Evolutionary conservation across 2,113 vertebrate genomes (phyloP).

Genomic region (Herpetotheres cachinnans): DNA sequence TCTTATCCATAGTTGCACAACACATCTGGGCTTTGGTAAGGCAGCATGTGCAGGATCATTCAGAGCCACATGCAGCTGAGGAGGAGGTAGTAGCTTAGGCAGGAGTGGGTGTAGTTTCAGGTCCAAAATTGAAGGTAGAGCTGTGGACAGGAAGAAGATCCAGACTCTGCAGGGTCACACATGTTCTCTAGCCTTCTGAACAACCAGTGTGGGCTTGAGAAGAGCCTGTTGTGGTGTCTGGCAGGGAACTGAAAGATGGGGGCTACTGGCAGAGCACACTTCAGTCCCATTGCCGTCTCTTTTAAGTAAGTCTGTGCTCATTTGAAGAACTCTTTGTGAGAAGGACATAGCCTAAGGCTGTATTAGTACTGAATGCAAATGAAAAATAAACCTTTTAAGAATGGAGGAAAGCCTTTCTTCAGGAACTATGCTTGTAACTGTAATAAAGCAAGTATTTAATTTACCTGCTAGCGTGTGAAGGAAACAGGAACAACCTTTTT

Average conservation of each 20-base stretch:
- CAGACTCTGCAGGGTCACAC: not conserved
- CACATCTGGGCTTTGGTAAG: not conserved
- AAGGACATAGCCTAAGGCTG: not conserved
- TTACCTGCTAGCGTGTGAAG: not conserved
- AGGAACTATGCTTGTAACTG: not conserved
- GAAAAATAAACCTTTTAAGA: not conserved
- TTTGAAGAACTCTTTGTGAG: not conserved
- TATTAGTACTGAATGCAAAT: not conserved
- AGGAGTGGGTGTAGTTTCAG: not conserved
- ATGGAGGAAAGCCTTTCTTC: not conserved
- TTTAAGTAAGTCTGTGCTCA: not conserved
- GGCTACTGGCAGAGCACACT: not conserved
- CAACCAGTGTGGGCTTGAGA: not conserved
- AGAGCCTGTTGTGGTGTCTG: not conserved
- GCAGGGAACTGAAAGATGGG: not conserved
- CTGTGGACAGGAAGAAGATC: not conserved
- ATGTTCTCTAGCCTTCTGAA: not conserved
- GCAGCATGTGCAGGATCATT: rapidly evolving
- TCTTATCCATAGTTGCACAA: not conserved
- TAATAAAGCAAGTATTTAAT: not conserved
- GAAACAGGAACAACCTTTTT: not conserved
- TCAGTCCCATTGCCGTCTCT: not conserved
- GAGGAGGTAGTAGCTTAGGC: not conserved
- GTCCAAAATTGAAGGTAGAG: not conserved
- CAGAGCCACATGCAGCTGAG: not conserved